Evolutionary conservation across 2,797 vertebrate genomes (phyloP).

Genomic region (Paramormyrops hopkinsi): DNA sequence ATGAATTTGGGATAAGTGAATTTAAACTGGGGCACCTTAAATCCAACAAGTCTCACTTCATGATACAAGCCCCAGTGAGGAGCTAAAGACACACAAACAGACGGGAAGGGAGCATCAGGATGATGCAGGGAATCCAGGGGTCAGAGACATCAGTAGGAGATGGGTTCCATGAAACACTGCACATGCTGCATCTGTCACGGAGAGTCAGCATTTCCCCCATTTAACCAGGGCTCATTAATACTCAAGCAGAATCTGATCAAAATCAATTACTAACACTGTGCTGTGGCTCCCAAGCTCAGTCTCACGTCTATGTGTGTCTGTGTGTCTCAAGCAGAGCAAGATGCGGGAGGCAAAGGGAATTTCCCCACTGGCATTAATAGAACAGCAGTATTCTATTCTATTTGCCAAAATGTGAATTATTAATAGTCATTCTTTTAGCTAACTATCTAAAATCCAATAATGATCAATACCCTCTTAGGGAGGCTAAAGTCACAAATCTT

Average conservation of each 20-base stretch:
- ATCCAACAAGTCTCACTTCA: neutral
- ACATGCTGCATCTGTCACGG: neutral
- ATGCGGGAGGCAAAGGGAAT: neutral
- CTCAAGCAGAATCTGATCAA: neutral
- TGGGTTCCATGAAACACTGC: neutral
- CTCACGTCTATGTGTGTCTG: neutral
- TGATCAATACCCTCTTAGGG: neutral
- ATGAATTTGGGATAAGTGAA: neutral
- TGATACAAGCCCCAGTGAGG: neutral
- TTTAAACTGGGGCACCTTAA: neutral
- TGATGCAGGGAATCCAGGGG: neutral
- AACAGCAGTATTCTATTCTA: neutral
- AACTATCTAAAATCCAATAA: neutral
- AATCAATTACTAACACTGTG: neutral
- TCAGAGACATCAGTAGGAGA: neutral
- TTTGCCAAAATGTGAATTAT: neutral
- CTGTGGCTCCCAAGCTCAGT: neutral
- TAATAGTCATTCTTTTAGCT: neutral
- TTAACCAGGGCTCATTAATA: neutral
- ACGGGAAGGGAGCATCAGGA: neutral
- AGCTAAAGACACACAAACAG: neutral
- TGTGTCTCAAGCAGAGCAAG: neutral
- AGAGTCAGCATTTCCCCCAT: neutral
- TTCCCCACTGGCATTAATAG: neutral
- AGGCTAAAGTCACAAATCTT: neutral